Conservation (phyloP, 2,113 vertebrate species). For the Corvus hawaiiensis region DNA sequence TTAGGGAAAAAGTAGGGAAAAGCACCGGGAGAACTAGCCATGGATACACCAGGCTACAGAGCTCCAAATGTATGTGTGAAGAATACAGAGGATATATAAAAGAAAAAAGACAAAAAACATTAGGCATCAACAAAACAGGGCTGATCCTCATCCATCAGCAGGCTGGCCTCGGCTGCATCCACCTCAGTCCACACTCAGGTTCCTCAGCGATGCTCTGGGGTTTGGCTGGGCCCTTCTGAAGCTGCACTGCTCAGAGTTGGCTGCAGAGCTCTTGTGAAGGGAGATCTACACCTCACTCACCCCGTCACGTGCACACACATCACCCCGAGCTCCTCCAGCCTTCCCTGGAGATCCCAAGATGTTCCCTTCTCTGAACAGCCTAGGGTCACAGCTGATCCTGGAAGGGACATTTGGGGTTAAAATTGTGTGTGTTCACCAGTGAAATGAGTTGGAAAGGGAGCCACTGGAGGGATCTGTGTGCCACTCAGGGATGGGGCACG, state of each 20-base stretch:
- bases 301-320: fast-evolving
- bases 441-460: not conserved
- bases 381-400: not conserved
- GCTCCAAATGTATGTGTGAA: not conserved
- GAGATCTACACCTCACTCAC: not conserved
- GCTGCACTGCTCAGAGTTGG: not conserved
- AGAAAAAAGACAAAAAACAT: not conserved
- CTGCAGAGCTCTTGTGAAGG: not conserved
- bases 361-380: not conserved
- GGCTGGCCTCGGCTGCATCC: not conserved
- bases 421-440: fast-evolving
- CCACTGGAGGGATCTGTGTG: not conserved
- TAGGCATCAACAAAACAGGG: not conserved
- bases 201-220: not conserved
- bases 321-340: fast-evolving
- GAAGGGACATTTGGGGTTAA: not conserved
- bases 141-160: not conserved
- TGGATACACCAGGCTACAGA: not conserved
- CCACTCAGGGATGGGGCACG: not conserved
- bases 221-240: not conserved
- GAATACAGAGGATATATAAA: not conserved
- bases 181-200: not conserved
- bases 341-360: not conserved
- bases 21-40: not conserved
- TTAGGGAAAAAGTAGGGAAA: not conserved